Conservation (phyloP, 2,113 vertebrate species). For the Anoplopoma fimbria region DNA sequence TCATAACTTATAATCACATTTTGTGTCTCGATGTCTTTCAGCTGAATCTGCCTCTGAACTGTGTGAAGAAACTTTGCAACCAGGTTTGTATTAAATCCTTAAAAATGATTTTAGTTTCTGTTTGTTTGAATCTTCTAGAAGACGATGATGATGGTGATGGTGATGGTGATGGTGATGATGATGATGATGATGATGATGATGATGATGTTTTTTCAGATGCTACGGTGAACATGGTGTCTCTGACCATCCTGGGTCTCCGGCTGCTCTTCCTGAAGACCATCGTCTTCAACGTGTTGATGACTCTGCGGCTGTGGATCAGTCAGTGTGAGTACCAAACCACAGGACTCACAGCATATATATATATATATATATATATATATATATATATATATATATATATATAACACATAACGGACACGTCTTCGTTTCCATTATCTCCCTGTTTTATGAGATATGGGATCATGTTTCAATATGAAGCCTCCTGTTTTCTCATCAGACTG, state of each 20-base stretch:
- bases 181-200: background rate
- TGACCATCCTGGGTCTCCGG: conserved; percentile 84
- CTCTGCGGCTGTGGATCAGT: conserved; percentile 75
- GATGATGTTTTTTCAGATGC: conserved; percentile 58
- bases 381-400: no score
- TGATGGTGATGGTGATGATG: background rate
- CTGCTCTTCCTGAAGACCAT: conserved; percentile 88
- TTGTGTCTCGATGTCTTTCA: conserved; percentile 2
- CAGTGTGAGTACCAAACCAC: conserved; percentile 74
- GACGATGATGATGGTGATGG: background rate
- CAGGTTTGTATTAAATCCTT: conserved; percentile 34
- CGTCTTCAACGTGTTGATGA: conserved; percentile 88
- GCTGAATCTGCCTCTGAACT: rapidly evolving
- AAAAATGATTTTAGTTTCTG: no score
- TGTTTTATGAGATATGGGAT: no score
- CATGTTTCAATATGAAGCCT: no score
- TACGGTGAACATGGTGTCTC: conserved; percentile 79
- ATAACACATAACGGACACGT: no score
- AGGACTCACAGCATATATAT: no score
- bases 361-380: no score
- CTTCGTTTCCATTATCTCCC: no score
- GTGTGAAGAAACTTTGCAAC: background rate
- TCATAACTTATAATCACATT: background rate
- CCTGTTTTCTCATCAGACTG: no score
- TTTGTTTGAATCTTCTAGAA: no score